A percentile compares a stretch with the other conserved stretches of the same genome.
These are phyloP conservation scores for Eutolmus rufibarbis DNA, from an alignment of 2,888 invertebrate species.

Conservation along the genomic window DNA sequence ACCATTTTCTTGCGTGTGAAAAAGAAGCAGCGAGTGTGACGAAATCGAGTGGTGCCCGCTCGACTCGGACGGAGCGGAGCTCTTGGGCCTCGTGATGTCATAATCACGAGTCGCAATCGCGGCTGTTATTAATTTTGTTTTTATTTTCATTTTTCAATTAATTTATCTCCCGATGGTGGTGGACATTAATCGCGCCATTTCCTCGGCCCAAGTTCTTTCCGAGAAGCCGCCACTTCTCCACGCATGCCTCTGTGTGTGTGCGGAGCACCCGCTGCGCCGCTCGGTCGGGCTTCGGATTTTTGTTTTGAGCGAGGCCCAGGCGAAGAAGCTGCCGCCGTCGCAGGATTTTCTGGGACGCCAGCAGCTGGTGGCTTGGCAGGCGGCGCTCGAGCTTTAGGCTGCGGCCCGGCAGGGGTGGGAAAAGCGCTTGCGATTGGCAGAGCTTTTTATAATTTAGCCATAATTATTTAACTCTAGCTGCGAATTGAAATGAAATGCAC, in stretches of 20 bases:
- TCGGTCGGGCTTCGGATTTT: neutral
- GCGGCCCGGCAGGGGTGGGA: neutral
- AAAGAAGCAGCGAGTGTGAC: neutral
- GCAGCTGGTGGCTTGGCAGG: no score
- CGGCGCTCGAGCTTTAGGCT: neutral
- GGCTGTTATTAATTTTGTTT: neutral
- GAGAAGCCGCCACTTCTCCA: neutral
- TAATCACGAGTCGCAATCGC: neutral
- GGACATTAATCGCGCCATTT: neutral
- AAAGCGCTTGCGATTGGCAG: neutral
- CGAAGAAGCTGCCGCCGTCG: no score
- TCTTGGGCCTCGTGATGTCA: neutral
- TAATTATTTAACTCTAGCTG: neutral
- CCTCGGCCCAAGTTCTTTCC: neutral
- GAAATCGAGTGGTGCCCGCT: neutral
- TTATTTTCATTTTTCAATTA: neutral
- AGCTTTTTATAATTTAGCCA: neutral
- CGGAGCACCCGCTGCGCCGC: no score
- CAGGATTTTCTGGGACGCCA: neutral
- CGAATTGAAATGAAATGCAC: neutral
- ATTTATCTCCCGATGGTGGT: neutral
- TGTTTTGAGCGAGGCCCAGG: neutral
- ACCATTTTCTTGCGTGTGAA: constrained; percentile 19
- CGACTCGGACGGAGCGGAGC: neutral
- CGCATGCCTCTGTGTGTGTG: neutral